phyloP scores from a whole-genome alignment of 2,113 vertebrate genomes.

The Quiscalus mexicanus region DNA sequence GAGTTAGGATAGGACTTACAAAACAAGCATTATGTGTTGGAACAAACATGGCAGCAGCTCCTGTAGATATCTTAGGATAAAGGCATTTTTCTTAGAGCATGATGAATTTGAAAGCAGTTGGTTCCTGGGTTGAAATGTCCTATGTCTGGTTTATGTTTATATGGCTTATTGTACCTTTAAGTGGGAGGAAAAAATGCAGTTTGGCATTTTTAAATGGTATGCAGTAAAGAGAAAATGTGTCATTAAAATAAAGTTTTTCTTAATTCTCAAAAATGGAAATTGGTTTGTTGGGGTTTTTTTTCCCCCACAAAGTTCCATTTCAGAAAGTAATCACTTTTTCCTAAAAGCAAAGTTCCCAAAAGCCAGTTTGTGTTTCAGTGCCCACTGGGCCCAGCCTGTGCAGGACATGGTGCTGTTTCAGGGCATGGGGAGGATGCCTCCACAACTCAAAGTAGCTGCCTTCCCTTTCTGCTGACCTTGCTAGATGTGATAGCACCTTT shows the following conservation, averaged over 20 bases:
- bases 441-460: not conserved
- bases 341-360: not conserved
- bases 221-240: not conserved
- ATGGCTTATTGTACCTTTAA: not conserved
- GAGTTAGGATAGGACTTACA: not conserved
- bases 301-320: not conserved
- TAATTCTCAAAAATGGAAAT: not conserved
- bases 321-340: not conserved
- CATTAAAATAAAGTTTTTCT: not conserved
- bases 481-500: not conserved
- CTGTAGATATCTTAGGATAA: not conserved
- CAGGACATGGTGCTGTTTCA: not conserved
- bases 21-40: not conserved
- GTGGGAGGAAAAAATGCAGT: not conserved
- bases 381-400: rapidly evolving
- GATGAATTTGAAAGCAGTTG: not conserved
- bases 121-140: not conserved
- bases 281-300: not conserved
- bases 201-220: not conserved
- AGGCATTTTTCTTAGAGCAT: not conserved
- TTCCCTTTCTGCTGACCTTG: not conserved
- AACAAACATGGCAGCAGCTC: not conserved
- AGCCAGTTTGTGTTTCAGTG: not conserved
- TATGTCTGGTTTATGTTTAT: not conserved
- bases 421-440: not conserved